phyloP scores from a whole-genome alignment of 2,113 vertebrate genomes.

The Oreochromis niloticus region DNA sequence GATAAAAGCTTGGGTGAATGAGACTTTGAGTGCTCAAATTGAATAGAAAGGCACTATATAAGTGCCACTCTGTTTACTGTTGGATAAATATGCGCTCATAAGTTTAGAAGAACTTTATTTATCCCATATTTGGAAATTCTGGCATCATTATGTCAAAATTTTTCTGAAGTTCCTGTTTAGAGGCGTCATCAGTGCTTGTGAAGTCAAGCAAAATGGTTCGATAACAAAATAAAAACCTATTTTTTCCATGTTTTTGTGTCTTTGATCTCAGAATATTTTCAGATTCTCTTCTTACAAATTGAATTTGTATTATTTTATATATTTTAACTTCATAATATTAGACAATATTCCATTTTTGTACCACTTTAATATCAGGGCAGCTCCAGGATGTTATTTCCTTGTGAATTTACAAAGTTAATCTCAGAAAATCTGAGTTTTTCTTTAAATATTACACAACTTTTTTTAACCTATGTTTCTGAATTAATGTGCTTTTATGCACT shows the following conservation, averaged over 20 bases:
- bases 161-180: not conserved
- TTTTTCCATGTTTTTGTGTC: not conserved
- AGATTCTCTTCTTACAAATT: not conserved
- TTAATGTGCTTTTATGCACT: not conserved
- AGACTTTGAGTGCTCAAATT: not conserved
- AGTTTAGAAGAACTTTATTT: not conserved
- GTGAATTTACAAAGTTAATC: not conserved
- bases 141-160: not conserved
- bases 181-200: not conserved
- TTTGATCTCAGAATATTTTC: not conserved
- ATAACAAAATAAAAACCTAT: not conserved
- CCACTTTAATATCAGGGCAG: no score
- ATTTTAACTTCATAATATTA: not conserved
- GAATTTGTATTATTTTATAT: not conserved
- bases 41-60: not conserved
- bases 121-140: not conserved
- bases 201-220: not conserved
- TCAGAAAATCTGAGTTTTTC: not conserved
- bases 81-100: rapidly evolving
- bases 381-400: not conserved
- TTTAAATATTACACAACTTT: not conserved
- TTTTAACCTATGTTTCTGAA: rapidly evolving
- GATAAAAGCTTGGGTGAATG: not conserved
- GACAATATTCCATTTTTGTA: not conserved
- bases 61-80: not conserved